Evolutionary conservation across 2,113 vertebrate genomes (phyloP).

Genomic region (Psittacula cyanocephala): DNA sequence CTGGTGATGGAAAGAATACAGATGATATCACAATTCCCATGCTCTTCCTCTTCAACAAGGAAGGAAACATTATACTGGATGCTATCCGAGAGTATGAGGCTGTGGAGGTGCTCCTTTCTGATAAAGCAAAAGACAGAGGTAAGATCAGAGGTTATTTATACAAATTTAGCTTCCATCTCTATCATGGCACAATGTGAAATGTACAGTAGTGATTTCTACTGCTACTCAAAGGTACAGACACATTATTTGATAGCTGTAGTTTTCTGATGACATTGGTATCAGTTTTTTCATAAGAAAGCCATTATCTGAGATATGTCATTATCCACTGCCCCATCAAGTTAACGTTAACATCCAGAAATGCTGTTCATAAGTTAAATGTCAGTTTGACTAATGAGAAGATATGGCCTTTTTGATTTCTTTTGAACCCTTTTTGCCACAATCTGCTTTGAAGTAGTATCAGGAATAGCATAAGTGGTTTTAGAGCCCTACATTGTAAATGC

Average conservation of each 20-base stretch:
- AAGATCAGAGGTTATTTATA: not conserved
- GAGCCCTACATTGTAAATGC: not conserved
- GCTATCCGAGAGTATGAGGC: conserved; percentile 89
- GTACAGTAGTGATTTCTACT: accelerated
- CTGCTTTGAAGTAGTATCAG: conserved; percentile 1
- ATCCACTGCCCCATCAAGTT: accelerated
- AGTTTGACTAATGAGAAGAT: not conserved
- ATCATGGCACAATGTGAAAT: not conserved
- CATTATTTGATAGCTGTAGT: not conserved
- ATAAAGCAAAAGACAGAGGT: conserved; percentile 97
- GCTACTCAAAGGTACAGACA: not conserved
- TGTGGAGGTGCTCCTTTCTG: conserved; percentile 95
- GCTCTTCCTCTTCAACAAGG: conserved; percentile 97
- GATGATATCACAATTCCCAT: conserved; percentile 93
- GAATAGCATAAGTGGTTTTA: not conserved
- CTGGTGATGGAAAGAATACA: conserved; percentile 92
- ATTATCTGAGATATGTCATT: not conserved
- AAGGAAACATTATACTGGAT: conserved; percentile 93
- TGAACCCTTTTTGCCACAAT: not conserved
- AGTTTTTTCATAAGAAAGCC: not conserved
- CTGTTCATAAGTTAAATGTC: not conserved
- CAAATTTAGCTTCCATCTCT: not conserved
- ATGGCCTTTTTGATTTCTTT: not conserved
- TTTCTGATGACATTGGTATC: not conserved
- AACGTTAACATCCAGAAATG: not conserved